Conservation (phyloP, 2,888 invertebrate genomes). For the Eudemis profundana region DNA sequence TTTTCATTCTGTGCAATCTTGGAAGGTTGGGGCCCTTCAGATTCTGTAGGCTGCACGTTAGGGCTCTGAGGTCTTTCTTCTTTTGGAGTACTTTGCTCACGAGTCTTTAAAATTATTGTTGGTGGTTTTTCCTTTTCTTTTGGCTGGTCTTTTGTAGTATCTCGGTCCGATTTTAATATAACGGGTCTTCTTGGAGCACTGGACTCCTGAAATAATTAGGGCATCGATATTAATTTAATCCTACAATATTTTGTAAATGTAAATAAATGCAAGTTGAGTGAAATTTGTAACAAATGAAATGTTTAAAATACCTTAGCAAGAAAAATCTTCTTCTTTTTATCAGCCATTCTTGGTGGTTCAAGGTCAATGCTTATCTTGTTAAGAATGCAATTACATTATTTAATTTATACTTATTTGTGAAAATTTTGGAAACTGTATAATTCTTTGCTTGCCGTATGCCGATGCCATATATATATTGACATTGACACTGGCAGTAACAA, state of each 20-base stretch:
- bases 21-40: conserved; percentile 69
- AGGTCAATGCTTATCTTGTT: neutral
- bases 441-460: too few species aligned
- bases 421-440: too few species aligned
- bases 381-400: neutral
- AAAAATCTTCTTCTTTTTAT: conserved; percentile 82
- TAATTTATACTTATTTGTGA: too few species aligned
- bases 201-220: conserved; percentile 63
- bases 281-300: neutral
- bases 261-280: neutral
- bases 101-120: conserved; percentile 88
- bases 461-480: too few species aligned
- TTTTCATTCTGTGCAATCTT: conserved; percentile 83
- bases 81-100: conserved; percentile 84
- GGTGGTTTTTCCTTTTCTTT: conserved; percentile 85
- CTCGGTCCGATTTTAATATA: conserved; percentile 81
- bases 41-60: conserved; percentile 74
- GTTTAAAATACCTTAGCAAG: conserved; percentile 60
- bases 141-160: conserved; percentile 64
- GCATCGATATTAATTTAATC: neutral
- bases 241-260: neutral
- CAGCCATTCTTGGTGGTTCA: conserved; percentile 60
- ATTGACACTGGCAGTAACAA: too few species aligned
- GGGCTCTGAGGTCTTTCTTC: conserved; percentile 87
- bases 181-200: conserved; percentile 69